These are phyloP conservation scores for Drosophila putrida DNA, from an alignment of 2,888 invertebrate genomes.

Conservation along the genomic window DNA sequence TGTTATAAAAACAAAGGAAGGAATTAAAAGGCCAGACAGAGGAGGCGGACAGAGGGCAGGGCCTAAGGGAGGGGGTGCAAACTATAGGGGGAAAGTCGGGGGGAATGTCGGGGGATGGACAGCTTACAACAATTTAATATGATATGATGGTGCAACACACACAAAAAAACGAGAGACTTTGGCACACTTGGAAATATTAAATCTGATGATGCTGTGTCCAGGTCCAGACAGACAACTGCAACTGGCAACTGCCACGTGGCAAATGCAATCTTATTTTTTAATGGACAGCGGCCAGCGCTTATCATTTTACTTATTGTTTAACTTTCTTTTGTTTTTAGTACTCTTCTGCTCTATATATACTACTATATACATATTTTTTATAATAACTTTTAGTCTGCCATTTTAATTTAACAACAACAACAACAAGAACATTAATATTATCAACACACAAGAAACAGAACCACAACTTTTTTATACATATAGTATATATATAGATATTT, in stretches of 20 bases:
- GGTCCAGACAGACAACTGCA: no score
- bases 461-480: neutral
- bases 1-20: slow-evolving; percentile 26
- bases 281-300: slow-evolving; percentile 54
- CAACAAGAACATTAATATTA: no score
- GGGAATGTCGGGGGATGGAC: slow-evolving; percentile 1
- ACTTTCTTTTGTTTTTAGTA: slow-evolving; percentile 29
- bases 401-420: slow-evolving; percentile 23
- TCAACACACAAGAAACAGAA: neutral
- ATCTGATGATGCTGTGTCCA: slow-evolving; percentile 12
- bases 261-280: slow-evolving; percentile 58
- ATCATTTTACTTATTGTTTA: slow-evolving; percentile 50
- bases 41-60: neutral
- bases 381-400: slow-evolving; percentile 34
- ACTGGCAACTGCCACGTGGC: slow-evolving; percentile 44
- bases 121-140: slow-evolving; percentile 6
- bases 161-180: neutral
- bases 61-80: slow-evolving; percentile 3
- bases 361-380: slow-evolving; percentile 39
- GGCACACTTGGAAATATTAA: neutral
- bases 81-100: neutral
- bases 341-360: neutral
- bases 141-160: slow-evolving; percentile 3
- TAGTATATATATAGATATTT: slow-evolving; percentile 1
- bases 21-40: slow-evolving; percentile 5